Percentiles rank a stretch among this genome's conserved stretches.
Evolutionary conservation across 2,113 vertebrate species (phyloP).

Genomic region (Calypte anna): DNA sequence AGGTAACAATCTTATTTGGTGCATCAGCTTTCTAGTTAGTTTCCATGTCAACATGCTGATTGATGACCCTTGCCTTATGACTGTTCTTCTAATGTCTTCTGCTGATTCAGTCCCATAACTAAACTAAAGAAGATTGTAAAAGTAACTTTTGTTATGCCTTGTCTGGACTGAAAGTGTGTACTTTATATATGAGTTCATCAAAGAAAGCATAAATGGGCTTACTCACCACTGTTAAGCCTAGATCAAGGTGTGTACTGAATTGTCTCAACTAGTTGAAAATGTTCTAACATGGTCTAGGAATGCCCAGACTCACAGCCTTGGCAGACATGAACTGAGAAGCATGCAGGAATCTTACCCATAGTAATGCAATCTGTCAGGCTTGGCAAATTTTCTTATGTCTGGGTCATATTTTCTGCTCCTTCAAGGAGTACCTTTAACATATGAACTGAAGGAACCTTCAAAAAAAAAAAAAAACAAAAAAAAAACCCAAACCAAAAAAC

Average conservation of each 20-base stretch:
- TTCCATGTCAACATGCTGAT: neutral
- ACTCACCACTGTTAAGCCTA: neutral
- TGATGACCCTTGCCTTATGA: neutral
- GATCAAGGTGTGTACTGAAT: neutral
- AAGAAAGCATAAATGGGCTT: neutral
- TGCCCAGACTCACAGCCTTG: neutral
- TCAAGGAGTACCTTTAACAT: neutral
- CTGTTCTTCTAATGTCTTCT: neutral
- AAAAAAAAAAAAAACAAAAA: neutral
- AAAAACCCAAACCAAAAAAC: too few relatives aligned
- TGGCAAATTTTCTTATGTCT: neutral
- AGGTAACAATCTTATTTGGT: neutral
- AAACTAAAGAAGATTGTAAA: neutral
- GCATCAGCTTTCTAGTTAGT: neutral
- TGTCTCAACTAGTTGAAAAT: slow-evolving; percentile 24
- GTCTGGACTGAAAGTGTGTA: neutral
- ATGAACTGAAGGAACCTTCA: neutral
- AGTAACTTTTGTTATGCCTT: neutral
- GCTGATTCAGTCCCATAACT: neutral
- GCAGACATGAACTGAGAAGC: slow-evolving; percentile 1
- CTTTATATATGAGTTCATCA: neutral
- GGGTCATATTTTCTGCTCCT: neutral
- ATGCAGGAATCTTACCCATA: neutral
- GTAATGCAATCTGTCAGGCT: neutral
- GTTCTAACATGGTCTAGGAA: neutral